Base-by-base conservation (phyloP, 1,140 invertebrate genomes). In the Hermatobates lingyangjiaoensis region DNA sequence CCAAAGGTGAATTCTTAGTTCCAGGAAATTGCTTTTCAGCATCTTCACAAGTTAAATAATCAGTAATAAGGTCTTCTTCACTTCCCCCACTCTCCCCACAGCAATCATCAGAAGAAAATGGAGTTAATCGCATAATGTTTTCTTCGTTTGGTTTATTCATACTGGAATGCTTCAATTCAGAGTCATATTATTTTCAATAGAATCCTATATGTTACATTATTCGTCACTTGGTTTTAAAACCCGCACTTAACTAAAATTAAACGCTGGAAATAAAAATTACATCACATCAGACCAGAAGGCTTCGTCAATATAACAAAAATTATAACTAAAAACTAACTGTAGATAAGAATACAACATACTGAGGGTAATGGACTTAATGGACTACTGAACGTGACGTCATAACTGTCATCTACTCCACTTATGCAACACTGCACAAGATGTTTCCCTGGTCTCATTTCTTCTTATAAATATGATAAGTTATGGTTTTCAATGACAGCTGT, bases 41-140 rank as follows among this genome's bases (percentile, higher is more conserved):
- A 62, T 60, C 20, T 66, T 59, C 48, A 53, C 52, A 25, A 52
- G 57, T 53, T 45, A 72, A 57, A 54, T 78, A 79, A 61, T 77
- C 75, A 18, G 75, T 79, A 61, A 80, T 74, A 65, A 79, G 71
- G 68, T 79, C 76, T 58, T 79, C 76, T 60, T 79, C 77, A 58
- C 76, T 79, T 24, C 51, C 48, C 40, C 30, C 38, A 18, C 48
- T 50, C 23, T 50, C 48, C 20, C 48, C 48, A 42, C 48, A 50
- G 28, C 48, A 50, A 24, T 50, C 48, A 42, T 50, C 48, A 25
- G 23, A 40, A 26, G 23, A 50, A 50, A 14, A 27, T 4, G 39
- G 39, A 10, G 39, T 42, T 42, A 42, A 42, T 5, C 39, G 39
- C 39, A 42, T 42, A 20, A 18, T 42, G 21, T 42, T 42, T 18